Evolutionary conservation across 2,113 vertebrate genomes (phyloP).

Genomic region (Suricata suricatta): DNA sequence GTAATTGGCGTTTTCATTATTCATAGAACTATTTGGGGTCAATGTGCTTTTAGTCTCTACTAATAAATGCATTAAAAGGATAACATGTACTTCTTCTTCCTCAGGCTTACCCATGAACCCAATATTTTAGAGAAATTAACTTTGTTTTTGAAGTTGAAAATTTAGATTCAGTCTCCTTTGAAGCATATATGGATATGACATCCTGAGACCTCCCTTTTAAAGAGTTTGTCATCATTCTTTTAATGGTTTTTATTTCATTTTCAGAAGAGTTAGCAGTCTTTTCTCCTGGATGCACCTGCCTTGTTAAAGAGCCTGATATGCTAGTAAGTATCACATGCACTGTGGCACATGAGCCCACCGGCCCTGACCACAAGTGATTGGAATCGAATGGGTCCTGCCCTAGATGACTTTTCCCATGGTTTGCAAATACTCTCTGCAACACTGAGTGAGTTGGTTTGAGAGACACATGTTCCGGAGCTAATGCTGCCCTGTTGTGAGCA

Average conservation of each 20-base stretch:
- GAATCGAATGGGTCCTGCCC: not conserved
- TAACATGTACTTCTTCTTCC: not conserved
- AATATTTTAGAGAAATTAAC: slow-evolving; percentile 15
- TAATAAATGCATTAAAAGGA: not conserved
- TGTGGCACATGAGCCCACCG: not conserved
- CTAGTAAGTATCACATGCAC: not conserved
- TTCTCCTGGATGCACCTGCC: not conserved
- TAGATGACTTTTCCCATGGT: not conserved
- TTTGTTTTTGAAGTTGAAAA: not conserved
- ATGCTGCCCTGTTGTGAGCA: not conserved
- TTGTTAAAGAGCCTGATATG: not conserved
- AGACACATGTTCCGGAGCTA: not conserved
- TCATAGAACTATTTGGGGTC: not conserved
- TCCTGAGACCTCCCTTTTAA: not conserved
- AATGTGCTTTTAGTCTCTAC: not conserved
- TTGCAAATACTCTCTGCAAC: not conserved
- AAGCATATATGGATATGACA: not conserved
- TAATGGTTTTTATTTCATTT: not conserved
- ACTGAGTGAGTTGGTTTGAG: not conserved
- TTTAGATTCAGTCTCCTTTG: slow-evolving; percentile 1
- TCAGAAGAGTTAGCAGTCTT: not conserved
- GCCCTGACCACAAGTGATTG: not conserved
- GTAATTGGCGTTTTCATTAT: not conserved
- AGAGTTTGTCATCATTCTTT: not conserved
- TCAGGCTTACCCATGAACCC: not conserved